These are phyloP conservation scores for Panagrolaimus sp. DNA, from an alignment of 1,140 invertebrate species.

Conservation along the genomic window DNA sequence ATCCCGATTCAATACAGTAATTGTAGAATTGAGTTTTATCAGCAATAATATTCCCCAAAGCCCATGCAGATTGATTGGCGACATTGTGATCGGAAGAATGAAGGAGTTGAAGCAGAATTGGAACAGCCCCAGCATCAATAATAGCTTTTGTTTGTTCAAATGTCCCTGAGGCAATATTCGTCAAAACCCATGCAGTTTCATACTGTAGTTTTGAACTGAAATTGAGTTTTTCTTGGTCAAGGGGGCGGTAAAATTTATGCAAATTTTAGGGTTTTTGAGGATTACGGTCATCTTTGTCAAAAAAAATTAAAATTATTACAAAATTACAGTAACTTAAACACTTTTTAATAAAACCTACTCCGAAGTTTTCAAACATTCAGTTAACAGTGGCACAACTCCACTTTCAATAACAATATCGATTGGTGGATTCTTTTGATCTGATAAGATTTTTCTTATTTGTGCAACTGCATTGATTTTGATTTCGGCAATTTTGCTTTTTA, in stretches of 20 bases:
- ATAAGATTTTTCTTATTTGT: slow-evolving; percentile 77
- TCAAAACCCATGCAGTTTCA: slow-evolving; percentile 96
- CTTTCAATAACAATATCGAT: slow-evolving; percentile 89
- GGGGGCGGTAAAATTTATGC: too few species aligned
- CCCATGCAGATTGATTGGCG: slow-evolving; percentile 98
- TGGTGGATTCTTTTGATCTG: slow-evolving; percentile 94
- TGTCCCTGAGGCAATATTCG: slow-evolving; percentile 96
- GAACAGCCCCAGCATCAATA: slow-evolving; percentile 84
- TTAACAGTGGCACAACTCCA: slow-evolving; percentile 86
- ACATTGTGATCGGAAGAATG: slow-evolving; percentile 88
- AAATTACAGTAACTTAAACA: slow-evolving; percentile 31
- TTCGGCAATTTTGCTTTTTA: slow-evolving; percentile 46
- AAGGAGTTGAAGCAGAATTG: slow-evolving; percentile 82
- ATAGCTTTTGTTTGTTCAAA: slow-evolving; percentile 91
- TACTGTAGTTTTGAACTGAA: slow-evolving; percentile 84
- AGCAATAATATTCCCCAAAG: slow-evolving; percentile 92
- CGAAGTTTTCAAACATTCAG: slow-evolving; percentile 79
- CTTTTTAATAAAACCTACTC: slow-evolving; percentile 64
- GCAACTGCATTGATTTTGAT: slow-evolving; percentile 53
- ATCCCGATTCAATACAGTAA: slow-evolving; percentile 81
- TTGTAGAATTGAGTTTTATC: slow-evolving; percentile 83
- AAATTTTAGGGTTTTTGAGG: too few species aligned
- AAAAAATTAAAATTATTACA: not conserved
- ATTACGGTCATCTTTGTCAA: too few species aligned
- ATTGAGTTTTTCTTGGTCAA: slow-evolving; percentile 20